These are phyloP conservation scores for Meliscaeva auricollis DNA, from an alignment of 2,888 invertebrate species.

Conservation along the genomic window DNA sequence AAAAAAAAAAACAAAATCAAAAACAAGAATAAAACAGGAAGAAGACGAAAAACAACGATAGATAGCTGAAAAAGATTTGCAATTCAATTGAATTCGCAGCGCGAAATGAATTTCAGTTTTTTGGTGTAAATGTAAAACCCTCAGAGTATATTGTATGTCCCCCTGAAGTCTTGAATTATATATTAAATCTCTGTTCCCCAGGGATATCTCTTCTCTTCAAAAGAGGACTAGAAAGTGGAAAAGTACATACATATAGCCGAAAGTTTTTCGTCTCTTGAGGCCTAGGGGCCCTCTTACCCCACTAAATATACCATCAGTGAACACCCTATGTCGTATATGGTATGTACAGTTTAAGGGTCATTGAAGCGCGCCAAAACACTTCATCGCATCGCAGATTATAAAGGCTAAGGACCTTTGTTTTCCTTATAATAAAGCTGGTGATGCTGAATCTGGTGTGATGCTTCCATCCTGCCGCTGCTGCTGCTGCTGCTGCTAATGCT, in stretches of 20 bases:
- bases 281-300: not conserved
- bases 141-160: constrained; percentile 26
- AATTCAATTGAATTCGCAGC: constrained; percentile 67
- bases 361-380: constrained; percentile 69
- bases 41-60: not conserved
- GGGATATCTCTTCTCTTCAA: not conserved
- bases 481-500: not conserved
- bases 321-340: not conserved
- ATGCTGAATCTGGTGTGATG: constrained; percentile 1
- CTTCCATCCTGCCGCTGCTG: not conserved
- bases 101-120: constrained; percentile 61
- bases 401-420: constrained; percentile 51
- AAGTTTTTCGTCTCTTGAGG: constrained; percentile 38
- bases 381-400: constrained; percentile 61
- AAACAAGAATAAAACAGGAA: not conserved
- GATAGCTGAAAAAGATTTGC: constrained; percentile 58
- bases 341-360: constrained; percentile 38
- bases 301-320: not conserved
- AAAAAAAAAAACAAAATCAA: not conserved
- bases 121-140: constrained; percentile 10
- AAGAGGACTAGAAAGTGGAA: not conserved
- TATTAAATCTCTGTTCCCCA: constrained; percentile 57
- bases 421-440: constrained; percentile 12
- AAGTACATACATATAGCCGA: constrained; percentile 2
- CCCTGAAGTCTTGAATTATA: constrained; percentile 58